These are phyloP conservation scores for Vidua macroura DNA, from an alignment of 2,113 vertebrate species.

Conservation along the genomic window DNA sequence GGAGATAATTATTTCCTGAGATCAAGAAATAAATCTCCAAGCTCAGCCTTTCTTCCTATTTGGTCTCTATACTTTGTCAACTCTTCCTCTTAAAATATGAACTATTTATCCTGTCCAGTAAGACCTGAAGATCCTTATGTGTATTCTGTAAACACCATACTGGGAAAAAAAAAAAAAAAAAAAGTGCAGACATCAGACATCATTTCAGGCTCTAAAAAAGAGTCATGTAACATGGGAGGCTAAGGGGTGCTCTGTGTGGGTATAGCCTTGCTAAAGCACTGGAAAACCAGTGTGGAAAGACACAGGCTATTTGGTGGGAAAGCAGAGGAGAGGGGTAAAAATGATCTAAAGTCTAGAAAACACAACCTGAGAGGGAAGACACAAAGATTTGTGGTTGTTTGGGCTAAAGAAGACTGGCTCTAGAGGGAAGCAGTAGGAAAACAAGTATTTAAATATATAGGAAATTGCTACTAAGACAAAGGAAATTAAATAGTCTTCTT, in stretches of 20 bases:
- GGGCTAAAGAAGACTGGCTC: neutral
- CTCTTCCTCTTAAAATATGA: neutral
- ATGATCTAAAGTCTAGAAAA: neutral
- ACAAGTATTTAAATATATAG: neutral
- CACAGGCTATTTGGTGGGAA: neutral
- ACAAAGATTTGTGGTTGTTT: neutral
- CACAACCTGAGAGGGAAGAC: neutral
- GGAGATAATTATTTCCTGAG: neutral
- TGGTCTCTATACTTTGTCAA: neutral
- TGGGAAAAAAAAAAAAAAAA: neutral
- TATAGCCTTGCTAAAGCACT: neutral
- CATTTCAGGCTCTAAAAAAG: neutral
- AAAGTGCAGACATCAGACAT: neutral
- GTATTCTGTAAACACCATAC: neutral
- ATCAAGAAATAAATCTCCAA: neutral
- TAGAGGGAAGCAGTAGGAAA: neutral
- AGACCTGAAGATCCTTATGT: neutral
- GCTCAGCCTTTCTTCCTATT: neutral
- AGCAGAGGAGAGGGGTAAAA: neutral
- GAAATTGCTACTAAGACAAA: neutral
- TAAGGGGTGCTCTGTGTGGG: neutral
- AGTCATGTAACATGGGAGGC: neutral
- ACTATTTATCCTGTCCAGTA: neutral
- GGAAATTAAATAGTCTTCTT: neutral
- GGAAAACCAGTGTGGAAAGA: neutral